phyloP scores from a whole-genome alignment of 2,888 invertebrate genomes.

The Hirtodrosophila confusa region DNA sequence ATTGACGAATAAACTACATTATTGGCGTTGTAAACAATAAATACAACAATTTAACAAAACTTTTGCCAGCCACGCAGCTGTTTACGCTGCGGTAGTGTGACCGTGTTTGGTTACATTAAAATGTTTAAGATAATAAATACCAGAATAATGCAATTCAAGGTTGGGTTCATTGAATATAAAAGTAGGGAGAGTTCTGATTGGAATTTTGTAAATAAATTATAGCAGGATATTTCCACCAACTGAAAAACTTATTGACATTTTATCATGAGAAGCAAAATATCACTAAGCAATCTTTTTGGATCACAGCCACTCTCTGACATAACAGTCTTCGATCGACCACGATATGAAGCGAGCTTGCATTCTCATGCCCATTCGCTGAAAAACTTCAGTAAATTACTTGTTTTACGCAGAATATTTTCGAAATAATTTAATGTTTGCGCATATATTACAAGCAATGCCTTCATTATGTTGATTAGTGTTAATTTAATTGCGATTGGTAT shows the following conservation, averaged over 20 bases:
- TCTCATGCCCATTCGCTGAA: too few relatives aligned
- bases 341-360: too few relatives aligned
- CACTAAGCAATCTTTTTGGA: too few relatives aligned
- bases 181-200: neutral
- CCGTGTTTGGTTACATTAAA: slow-evolving; percentile 5
- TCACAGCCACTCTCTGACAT: too few relatives aligned
- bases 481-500: slow-evolving; percentile 9
- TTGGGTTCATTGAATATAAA: neutral
- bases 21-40: slow-evolving; percentile 58
- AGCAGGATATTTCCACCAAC: too few relatives aligned
- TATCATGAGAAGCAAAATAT: too few relatives aligned
- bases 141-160: neutral
- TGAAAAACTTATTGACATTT: too few relatives aligned
- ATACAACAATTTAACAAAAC: slow-evolving; percentile 22
- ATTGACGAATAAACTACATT: slow-evolving; percentile 47
- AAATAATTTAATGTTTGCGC: too few relatives aligned
- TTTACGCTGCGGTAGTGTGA: slow-evolving; percentile 33
- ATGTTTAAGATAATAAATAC: slow-evolving; percentile 31
- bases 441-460: neutral
- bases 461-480: slow-evolving; percentile 37
- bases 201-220: neutral
- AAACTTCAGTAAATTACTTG: too few relatives aligned
- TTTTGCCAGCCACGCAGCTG: slow-evolving; percentile 55
- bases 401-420: too few relatives aligned
- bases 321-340: too few relatives aligned